Evolutionary conservation across 1,140 invertebrate species (phyloP).

Genomic region (Drosophila sturtevanti): DNA sequence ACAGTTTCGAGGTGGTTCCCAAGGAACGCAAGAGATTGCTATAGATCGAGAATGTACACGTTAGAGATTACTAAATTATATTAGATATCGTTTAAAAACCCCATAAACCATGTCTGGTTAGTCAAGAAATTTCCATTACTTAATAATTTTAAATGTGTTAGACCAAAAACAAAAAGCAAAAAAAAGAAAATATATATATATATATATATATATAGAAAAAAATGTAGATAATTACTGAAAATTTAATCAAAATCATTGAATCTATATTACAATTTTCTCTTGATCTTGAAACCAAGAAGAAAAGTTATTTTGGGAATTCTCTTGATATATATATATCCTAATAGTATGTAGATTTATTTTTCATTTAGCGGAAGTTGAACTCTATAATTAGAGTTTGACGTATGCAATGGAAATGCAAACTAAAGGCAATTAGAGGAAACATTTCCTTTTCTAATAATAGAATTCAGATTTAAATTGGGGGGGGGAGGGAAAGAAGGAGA

Average conservation of each 20-base stretch:
- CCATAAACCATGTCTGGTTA: not conserved
- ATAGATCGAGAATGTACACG: not conserved
- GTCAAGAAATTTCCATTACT: not conserved
- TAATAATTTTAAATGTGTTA: not conserved
- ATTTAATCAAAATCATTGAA: not conserved
- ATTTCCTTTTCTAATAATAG: constrained; percentile 2
- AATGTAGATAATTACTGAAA: no score
- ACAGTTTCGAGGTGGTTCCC: constrained; percentile 74
- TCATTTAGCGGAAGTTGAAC: constrained; percentile 28
- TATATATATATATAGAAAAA: constrained; percentile 3
- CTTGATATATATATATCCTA: constrained; percentile 40
- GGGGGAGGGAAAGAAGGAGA: not conserved
- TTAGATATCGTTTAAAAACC: not conserved
- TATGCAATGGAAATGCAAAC: not conserved
- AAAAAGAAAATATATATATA: not conserved
- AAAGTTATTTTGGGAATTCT: constrained; percentile 37
- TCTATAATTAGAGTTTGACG: not conserved
- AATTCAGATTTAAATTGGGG: not conserved
- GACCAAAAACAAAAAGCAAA: not conserved
- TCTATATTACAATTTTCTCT: constrained; percentile 32
- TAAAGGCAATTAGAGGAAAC: not conserved
- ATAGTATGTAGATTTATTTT: no score
- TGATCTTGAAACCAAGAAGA: constrained; percentile 48
- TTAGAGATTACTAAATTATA: not conserved
- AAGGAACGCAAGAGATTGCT: constrained; percentile 75